Conservation (phyloP, 2,113 vertebrate genomes). For the Penelope pileata region DNA sequence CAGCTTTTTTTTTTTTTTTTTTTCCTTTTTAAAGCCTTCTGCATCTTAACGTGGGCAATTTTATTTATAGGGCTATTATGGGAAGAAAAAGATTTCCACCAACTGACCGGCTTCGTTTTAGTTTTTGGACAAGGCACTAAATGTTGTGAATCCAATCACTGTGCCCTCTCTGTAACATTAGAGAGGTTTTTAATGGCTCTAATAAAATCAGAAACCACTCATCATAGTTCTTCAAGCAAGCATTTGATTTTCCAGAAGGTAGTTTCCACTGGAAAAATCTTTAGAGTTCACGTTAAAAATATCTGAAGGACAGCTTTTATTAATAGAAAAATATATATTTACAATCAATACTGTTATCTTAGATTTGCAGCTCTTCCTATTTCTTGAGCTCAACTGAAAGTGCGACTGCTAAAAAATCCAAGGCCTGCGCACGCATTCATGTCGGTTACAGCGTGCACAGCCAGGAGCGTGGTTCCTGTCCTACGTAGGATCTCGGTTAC, state of each 20-base stretch:
- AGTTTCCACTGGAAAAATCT: constrained; percentile 62
- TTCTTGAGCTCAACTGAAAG: constrained; percentile 72
- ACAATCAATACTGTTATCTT: constrained; percentile 67
- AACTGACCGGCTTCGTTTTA: constrained; percentile 14
- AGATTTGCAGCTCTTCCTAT: constrained; percentile 63
- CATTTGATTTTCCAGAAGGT: constrained; percentile 60
- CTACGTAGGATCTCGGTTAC: constrained; percentile 34
- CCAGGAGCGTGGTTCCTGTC: constrained; percentile 38
- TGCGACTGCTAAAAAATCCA: constrained; percentile 62
- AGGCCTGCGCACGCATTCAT: constrained; percentile 30
- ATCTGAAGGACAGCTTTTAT: constrained; percentile 64
- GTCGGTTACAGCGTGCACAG: constrained; percentile 10
- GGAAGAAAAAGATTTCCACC: background rate
- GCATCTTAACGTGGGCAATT: background rate
- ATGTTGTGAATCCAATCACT: constrained; percentile 61
- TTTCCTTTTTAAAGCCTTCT: background rate
- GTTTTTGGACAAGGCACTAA: constrained; percentile 71
- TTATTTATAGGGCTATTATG: background rate
- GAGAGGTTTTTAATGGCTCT: constrained; percentile 67
- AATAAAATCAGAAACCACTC: constrained; percentile 58
- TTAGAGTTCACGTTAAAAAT: constrained; percentile 61
- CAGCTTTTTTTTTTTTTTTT: background rate
- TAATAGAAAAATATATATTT: constrained; percentile 73
- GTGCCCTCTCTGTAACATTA: constrained; percentile 30
- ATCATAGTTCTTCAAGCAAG: constrained; percentile 39